Conservation (phyloP, 92 coral and sea anemone genomes). For the Epizoanthus illoricatus region DNA sequence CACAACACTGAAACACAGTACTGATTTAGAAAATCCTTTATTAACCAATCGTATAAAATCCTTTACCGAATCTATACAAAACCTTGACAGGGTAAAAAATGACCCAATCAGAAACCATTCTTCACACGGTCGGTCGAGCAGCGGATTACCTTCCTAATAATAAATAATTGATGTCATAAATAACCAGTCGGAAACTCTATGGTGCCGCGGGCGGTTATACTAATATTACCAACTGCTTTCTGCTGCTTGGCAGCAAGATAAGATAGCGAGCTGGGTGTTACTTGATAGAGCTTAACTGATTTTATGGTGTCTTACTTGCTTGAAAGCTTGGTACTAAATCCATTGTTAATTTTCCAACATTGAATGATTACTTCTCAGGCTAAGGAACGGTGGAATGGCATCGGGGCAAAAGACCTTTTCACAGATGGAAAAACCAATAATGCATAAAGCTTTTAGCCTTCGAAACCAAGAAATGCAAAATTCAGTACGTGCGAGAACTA, state of each 20-base stretch:
- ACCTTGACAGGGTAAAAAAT: slow-evolving; percentile 55
- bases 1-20: background rate
- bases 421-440: slow-evolving; percentile 15
- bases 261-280: slow-evolving; percentile 6
- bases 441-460: background rate
- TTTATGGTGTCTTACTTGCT: slow-evolving; percentile 13
- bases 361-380: slow-evolving; percentile 9
- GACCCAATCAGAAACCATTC: slow-evolving; percentile 44
- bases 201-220: background rate
- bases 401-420: background rate
- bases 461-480: slow-evolving; percentile 6
- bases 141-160: slow-evolving; percentile 35
- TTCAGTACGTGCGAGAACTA: background rate
- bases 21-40: slow-evolving; percentile 64
- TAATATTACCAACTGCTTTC: background rate
- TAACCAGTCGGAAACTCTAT: slow-evolving; percentile 38
- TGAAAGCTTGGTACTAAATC: slow-evolving; percentile 1
- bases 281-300: slow-evolving; percentile 28
- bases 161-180: slow-evolving; percentile 42
- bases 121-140: slow-evolving; percentile 29
- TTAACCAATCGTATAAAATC: slow-evolving; percentile 83
- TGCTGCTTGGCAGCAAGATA: slow-evolving; percentile 31
- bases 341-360: background rate
- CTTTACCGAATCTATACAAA: slow-evolving; percentile 67
- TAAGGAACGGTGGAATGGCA: background rate